Conservation (phyloP, 2,113 vertebrate genomes). For the Onychorhynchus coronatus region DNA sequence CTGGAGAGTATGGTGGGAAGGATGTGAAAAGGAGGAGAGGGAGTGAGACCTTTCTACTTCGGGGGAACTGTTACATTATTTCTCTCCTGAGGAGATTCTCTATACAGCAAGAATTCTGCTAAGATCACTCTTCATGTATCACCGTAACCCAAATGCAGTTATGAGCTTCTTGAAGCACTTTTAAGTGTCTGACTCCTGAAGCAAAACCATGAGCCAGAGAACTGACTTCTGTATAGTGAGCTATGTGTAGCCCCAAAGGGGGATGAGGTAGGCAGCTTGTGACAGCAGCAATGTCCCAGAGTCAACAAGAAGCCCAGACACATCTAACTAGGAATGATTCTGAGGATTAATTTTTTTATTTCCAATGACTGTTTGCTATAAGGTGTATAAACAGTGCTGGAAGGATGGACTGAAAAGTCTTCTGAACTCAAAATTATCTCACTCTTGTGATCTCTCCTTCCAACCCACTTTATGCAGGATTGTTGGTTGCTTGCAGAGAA, state of each 20-base stretch:
- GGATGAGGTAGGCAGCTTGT: not conserved
- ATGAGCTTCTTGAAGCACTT: not conserved
- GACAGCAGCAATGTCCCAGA: not conserved
- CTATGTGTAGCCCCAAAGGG: rapidly evolving
- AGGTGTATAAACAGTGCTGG: not conserved
- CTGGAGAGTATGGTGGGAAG: rapidly evolving
- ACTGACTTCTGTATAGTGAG: not conserved
- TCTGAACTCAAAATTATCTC: not conserved
- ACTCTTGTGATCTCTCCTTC: not conserved
- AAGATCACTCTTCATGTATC: not conserved
- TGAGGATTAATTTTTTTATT: not conserved
- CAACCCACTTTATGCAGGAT: not conserved
- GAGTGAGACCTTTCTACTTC: not conserved
- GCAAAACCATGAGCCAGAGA: not conserved
- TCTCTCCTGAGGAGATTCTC: not conserved
- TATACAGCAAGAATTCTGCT: not conserved
- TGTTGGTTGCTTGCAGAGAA: not conserved
- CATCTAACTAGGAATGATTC: not conserved
- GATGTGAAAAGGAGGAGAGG: not conserved
- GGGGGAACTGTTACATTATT: not conserved
- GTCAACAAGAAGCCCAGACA: not conserved
- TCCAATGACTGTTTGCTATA: not conserved
- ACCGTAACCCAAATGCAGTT: not conserved
- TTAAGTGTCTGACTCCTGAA: not conserved
- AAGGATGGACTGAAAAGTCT: not conserved